Conservation (phyloP, 1,140 invertebrate genomes). For the roundworm (Caenorhabditis elegans) region DNA sequence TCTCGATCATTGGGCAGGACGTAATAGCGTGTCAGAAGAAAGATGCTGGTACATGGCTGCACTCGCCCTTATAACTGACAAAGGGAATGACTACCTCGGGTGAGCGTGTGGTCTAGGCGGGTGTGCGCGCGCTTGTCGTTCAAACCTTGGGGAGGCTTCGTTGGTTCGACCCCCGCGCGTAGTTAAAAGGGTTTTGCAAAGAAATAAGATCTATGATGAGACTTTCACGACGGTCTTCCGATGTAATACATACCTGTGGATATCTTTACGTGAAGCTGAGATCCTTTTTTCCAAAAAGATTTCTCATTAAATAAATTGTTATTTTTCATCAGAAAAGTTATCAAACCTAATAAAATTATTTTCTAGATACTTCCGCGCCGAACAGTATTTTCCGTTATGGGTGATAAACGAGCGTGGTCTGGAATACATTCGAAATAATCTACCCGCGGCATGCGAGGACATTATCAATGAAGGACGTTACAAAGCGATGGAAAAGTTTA, state of each 20-base stretch:
- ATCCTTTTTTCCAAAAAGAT: neutral
- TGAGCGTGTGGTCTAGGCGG: neutral
- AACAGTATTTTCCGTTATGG: constrained; percentile 79
- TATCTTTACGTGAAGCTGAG: constrained; percentile 37
- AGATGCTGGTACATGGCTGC: constrained; percentile 79
- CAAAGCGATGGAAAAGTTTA: constrained; percentile 82
- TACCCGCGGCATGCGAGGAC: constrained; percentile 74
- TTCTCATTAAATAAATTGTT: neutral
- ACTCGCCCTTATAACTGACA: constrained; percentile 84
- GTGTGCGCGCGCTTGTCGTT: constrained; percentile 1
- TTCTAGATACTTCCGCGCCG: constrained; percentile 71
- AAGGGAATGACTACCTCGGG: constrained; percentile 73
- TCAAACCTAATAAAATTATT: neutral
- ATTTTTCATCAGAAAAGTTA: too few species aligned
- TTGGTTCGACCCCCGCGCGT: too few species aligned
- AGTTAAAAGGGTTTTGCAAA: too few species aligned
- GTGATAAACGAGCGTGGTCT: constrained; percentile 72
- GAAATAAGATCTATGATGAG: constrained; percentile 31
- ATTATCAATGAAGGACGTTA: constrained; percentile 76
- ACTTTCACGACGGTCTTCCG: constrained; percentile 32
- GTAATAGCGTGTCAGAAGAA: constrained; percentile 70
- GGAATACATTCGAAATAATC: constrained; percentile 71
- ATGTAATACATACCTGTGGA: constrained; percentile 31
- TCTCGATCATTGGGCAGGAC: constrained; percentile 68
- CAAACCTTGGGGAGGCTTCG: neutral